Evolutionary conservation across 2,888 invertebrate genomes (phyloP).

Genomic region (Apomyelois bistriatella): DNA sequence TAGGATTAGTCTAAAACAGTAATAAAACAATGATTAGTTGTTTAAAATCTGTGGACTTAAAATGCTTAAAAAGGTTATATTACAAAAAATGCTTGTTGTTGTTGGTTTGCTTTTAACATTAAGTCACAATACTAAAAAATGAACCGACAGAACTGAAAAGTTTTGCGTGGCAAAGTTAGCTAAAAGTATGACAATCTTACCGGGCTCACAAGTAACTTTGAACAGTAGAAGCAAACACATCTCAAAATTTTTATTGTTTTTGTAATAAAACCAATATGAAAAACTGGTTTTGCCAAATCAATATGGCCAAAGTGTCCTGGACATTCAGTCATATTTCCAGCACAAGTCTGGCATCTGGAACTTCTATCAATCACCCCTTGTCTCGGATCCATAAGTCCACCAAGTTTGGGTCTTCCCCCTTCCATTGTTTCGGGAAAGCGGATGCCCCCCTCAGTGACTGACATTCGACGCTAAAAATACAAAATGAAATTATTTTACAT

Average conservation of each 20-base stretch:
- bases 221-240: slow-evolving; percentile 99
- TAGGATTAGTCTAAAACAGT: slow-evolving; percentile 87
- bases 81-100: too few species aligned
- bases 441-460: slow-evolving; percentile 98
- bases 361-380: slow-evolving; percentile 98
- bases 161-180: too few species aligned
- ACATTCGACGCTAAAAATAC: slow-evolving; percentile 91
- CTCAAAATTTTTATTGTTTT: slow-evolving; percentile 98
- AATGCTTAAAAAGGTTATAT: too few species aligned
- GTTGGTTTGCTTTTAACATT: too few species aligned
- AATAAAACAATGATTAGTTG: slow-evolving; percentile 1
- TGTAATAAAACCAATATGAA: slow-evolving; percentile 98
- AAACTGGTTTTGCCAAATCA: slow-evolving; percentile 98
- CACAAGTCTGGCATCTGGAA: slow-evolving; percentile 96
- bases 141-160: too few species aligned
- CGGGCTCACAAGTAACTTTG: slow-evolving; percentile 96
- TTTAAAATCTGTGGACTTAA: too few species aligned
- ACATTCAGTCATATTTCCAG: slow-evolving; percentile 98
- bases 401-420: slow-evolving; percentile 97
- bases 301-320: slow-evolving; percentile 99
- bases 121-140: too few species aligned
- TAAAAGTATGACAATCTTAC: slow-evolving; percentile 75
- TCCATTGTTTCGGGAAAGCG: slow-evolving; percentile 99
- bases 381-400: slow-evolving; percentile 99
- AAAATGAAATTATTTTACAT: not conserved